Evolutionary conservation across 2,888 invertebrate species (phyloP).

Genomic region (Pheosia tremula): DNA sequence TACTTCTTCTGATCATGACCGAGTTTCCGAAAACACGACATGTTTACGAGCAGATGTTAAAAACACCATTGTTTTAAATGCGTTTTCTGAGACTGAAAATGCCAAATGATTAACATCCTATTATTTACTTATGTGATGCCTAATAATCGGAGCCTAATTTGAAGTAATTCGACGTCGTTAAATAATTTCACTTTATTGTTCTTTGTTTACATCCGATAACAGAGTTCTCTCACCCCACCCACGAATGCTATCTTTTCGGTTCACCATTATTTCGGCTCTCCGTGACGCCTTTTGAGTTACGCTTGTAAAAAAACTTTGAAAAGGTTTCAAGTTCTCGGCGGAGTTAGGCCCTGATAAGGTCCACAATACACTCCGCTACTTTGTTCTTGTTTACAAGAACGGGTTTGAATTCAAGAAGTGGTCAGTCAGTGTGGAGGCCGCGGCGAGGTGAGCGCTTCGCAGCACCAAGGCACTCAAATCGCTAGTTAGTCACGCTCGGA

Average conservation of each 20-base stretch:
- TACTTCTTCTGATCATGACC: slow-evolving; percentile 5
- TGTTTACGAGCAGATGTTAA: slow-evolving; percentile 4
- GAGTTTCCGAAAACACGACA: slow-evolving; percentile 1
- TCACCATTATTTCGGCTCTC: neutral
- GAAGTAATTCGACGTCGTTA: neutral
- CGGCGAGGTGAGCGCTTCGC: slow-evolving; percentile 70
- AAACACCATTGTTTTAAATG: neutral
- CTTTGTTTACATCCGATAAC: neutral
- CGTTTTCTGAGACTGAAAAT: neutral
- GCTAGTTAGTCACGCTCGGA: slow-evolving; percentile 76
- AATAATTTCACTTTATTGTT: neutral
- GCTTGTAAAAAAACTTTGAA: slow-evolving; percentile 16
- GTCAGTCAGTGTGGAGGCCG: slow-evolving; percentile 69
- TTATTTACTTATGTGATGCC: neutral
- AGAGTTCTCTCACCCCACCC: neutral
- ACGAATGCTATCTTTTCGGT: neutral
- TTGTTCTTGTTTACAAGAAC: slow-evolving; percentile 61
- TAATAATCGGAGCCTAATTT: neutral
- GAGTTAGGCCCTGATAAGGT: slow-evolving; percentile 21
- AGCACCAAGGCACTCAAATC: slow-evolving; percentile 52
- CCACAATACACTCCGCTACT: slow-evolving; percentile 43
- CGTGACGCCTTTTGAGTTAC: slow-evolving; percentile 12
- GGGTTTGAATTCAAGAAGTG: slow-evolving; percentile 75
- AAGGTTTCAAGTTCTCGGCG: slow-evolving; percentile 19
- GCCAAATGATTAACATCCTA: neutral